Evolutionary conservation across 2,113 vertebrate genomes (phyloP), one percentile per base, ranked within the genome.

Genomic region (Salvelinus alpinus): DNA sequence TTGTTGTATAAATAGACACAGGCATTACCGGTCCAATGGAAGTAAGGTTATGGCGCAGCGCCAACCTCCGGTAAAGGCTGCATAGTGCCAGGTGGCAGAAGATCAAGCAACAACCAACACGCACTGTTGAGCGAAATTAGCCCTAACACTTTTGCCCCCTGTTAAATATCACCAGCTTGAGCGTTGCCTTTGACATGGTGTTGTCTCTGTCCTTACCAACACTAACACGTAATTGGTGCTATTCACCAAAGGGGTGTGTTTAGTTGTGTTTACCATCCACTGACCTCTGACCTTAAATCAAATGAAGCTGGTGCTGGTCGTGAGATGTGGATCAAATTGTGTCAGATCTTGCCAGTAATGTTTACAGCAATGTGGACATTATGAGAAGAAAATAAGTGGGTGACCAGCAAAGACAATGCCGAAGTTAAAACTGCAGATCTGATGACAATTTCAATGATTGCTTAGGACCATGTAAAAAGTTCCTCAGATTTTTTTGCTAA

Each of bases 1-100:
- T 1, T 74, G 60, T 88, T 74, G 83, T 94, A 93, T 92, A 92
- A 92, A 93, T 93, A 93, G 92, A 88, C 81, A 79, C 69, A 85
- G 88, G 89, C 86, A 90, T 91, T 91, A 88, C 86, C 80, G 86
- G 88, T 84, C 84, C 71, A 71, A 88, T 90, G 82, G 88, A 89
- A 91, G 88, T 89, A 86, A 88, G 82, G 82, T 81, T 86, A 81
- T 93, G 92, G 91, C 90, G 71, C 3, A 0, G 0, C 25, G 90
- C 92, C 92, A 93, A 84, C 75, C 86, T 82, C 87, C 78, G 82
- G 80, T 70, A 80, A 82, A 79, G 82, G 86, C 80, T 83, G 82
- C 79, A 68, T 18, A 54, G 51, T 54, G 51, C 84, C 92, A 93
- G 85, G 87, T 92, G 90, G 86, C 88, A 82, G 7, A 3, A 70